These are phyloP conservation scores for Prunella strophiata DNA, from an alignment of 2,797 vertebrate genomes.

Conservation along the genomic window DNA sequence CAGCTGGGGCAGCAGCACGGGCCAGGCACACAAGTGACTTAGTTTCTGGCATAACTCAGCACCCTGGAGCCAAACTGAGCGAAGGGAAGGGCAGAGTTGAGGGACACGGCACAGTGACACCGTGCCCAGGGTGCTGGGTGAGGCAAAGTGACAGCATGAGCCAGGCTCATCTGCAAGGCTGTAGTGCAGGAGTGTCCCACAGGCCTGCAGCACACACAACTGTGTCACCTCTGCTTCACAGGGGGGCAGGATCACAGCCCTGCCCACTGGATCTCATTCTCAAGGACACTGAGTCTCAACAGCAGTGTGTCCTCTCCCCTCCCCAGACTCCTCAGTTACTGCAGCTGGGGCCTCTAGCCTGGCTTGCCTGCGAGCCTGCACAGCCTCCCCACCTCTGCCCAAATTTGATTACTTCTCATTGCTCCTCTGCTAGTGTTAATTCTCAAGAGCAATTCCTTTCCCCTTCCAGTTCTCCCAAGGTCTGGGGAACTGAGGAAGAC, in stretches of 20 bases:
- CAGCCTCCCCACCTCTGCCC: not conserved
- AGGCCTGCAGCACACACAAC: not conserved
- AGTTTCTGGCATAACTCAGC: rapidly evolving
- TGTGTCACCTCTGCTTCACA: no score
- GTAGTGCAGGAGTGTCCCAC: not conserved
- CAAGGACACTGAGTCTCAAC: rapidly evolving
- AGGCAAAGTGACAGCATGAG: not conserved
- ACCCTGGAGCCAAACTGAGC: rapidly evolving
- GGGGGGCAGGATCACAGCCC: not conserved
- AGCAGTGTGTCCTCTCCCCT: no score
- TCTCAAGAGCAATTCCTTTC: not conserved
- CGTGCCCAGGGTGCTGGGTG: not conserved
- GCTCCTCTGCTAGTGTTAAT: not conserved
- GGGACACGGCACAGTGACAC: not conserved
- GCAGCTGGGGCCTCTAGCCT: not conserved
- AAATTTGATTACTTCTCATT: not conserved
- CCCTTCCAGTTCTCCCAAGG: not conserved
- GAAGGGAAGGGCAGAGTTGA: not conserved
- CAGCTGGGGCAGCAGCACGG: not conserved
- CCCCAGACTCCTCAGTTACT: rapidly evolving
- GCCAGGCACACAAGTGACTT: not conserved
- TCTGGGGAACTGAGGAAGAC: not conserved
- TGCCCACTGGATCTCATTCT: rapidly evolving
- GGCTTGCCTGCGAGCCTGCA: not conserved
- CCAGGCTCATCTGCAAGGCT: not conserved